Conservation (phyloP, 2,888 invertebrate species). For the Lepidochitona cinerea region DNA sequence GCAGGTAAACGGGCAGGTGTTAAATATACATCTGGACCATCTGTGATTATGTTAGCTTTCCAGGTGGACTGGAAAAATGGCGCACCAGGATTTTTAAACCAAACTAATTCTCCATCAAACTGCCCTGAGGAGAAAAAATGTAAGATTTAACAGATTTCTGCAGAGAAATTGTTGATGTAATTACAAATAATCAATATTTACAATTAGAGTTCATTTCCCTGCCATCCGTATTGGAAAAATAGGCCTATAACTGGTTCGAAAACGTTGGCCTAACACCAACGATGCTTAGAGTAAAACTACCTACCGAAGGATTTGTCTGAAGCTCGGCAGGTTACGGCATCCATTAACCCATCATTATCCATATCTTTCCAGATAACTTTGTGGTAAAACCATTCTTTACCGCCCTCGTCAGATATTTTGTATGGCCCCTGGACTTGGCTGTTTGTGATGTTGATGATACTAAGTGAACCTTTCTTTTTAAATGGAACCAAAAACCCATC, state of each 20-base stretch:
- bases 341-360: slow-evolving; percentile 30
- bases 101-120: slow-evolving; percentile 26
- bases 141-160: too few relatives aligned
- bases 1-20: slow-evolving; percentile 1
- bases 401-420: neutral
- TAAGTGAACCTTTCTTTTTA: slow-evolving; percentile 26
- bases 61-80: slow-evolving; percentile 12
- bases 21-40: slow-evolving; percentile 20
- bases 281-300: too few relatives aligned
- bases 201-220: too few relatives aligned
- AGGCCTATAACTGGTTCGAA: too few relatives aligned
- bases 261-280: too few relatives aligned
- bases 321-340: slow-evolving; percentile 27
- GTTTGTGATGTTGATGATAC: slow-evolving; percentile 19
- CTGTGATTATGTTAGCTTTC: slow-evolving; percentile 16
- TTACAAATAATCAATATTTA: too few relatives aligned
- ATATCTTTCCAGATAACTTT: slow-evolving; percentile 33
- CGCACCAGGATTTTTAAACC: slow-evolving; percentile 25
- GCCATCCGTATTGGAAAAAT: too few relatives aligned
- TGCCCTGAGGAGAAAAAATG: slow-evolving; percentile 18
- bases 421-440: neutral
- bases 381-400: slow-evolving; percentile 29
- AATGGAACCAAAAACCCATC: slow-evolving; percentile 31
- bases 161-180: too few relatives aligned
- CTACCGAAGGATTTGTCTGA: neutral